Evolutionary conservation across 2,113 vertebrate species (phyloP).

Genomic region (Myrmecophaga tridactyla): DNA sequence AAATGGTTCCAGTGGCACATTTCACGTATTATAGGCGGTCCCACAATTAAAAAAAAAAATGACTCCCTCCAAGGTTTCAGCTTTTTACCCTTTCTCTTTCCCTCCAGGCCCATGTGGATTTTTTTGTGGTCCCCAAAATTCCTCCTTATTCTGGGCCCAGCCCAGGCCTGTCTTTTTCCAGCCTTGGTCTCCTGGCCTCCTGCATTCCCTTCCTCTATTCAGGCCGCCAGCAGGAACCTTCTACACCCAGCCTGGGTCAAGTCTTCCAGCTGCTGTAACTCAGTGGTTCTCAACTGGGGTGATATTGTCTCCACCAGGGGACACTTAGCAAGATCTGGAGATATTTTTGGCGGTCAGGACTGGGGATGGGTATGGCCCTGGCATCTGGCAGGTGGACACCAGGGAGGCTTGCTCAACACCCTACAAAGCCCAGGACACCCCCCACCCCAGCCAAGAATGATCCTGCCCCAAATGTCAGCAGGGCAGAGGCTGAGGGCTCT

Average conservation of each 20-base stretch:
- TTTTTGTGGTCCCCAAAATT: background rate
- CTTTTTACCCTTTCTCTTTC: background rate
- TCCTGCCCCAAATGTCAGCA: background rate
- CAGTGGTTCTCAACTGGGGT: too few species aligned
- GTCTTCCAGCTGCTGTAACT: too few species aligned
- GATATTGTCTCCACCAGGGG: background rate
- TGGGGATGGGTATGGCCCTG: background rate
- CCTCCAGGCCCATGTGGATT: background rate
- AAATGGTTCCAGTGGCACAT: too few species aligned
- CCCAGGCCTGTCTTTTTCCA: background rate
- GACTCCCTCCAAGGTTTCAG: too few species aligned
- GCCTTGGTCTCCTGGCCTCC: background rate
- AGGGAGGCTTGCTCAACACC: background rate
- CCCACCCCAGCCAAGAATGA: background rate
- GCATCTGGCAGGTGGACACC: background rate
- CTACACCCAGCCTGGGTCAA: background rate
- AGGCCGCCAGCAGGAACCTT: background rate
- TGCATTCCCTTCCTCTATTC: too few species aligned
- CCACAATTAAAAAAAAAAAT: too few species aligned
- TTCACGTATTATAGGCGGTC: too few species aligned
- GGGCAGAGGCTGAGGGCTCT: background rate
- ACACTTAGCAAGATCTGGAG: accelerated
- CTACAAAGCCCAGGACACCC: background rate
- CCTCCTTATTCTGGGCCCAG: accelerated
- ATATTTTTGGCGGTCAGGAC: background rate